Evolutionary conservation across 1,140 invertebrate genomes (phyloP), one percentile per base, ranked within the genome.

Genomic region (Drosophila punjabiensis): DNA sequence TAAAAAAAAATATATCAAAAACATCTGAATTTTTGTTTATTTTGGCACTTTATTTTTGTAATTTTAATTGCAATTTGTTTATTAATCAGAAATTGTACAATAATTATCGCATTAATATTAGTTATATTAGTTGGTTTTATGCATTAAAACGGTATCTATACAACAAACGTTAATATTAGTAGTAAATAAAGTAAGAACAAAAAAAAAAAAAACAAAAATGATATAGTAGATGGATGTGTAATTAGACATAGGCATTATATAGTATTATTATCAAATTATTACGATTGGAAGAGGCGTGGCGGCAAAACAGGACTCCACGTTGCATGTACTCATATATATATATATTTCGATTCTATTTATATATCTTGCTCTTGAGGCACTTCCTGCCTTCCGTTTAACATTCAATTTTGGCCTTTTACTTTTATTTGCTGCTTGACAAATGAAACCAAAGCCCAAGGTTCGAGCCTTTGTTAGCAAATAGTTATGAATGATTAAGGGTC

Each of bases 351-450:
- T 66, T 65, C 20, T 18, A 33, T 53, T 41, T 16, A n/a, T 28
- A 56, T 33, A 56, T 33, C 24, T 63, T 50, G 30, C 10, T 30
- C 16, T 43, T 24, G 4, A 7, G 41, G 18, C 14, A 59, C 13
- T 37, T 39, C 5, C 13, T 18, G 11, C n/a, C 53, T 11, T 50
- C 9, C 14, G 59, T 39, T 59, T 61, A 24, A 66, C 5, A 48
- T 18, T 68, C 63, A 67, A 52, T 64, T 68, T 68, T 76, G 85
- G 91, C 80, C 80, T 92, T 86, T 75, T 53, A 89, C 87, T 82
- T 93, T 81, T 81, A 93, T 93, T 93, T 93, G 92, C 86, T 79
- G 79, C 92, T 74, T 56, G 92, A 89, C 92, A 93, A 93, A 93
- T 92, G 92, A 93, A 93, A 93, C 75, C 82, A 91, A 93, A 93